Conservation (phyloP, 2,797 vertebrate genomes). For the Poeciliopsis infans region DNA sequence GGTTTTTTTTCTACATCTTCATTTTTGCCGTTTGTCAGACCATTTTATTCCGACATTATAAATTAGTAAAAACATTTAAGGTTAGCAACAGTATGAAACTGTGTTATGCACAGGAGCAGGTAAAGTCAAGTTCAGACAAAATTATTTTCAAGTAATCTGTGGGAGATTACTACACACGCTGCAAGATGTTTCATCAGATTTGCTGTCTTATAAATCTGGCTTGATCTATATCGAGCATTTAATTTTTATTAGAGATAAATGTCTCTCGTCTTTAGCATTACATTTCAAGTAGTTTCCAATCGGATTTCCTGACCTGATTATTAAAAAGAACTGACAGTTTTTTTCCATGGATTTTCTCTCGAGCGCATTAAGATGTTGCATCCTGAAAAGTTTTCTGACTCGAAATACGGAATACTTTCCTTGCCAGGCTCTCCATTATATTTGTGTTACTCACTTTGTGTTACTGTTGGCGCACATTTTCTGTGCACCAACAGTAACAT, state of each 20-base stretch:
- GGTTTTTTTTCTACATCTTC: too few species aligned
- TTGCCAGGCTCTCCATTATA: not conserved
- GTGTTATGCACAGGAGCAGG: not conserved
- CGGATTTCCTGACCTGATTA: not conserved
- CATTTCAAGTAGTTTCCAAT: not conserved
- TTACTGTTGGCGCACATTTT: too few species aligned
- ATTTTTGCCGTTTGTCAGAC: not conserved
- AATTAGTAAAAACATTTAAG: not conserved
- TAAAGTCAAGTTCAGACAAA: constrained; percentile 1
- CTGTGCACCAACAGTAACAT: not conserved
- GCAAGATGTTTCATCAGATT: not conserved
- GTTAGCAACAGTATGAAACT: not conserved
- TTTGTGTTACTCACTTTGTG: not conserved
- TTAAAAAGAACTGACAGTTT: not conserved
- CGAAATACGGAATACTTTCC: not conserved
- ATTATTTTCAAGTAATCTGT: not conserved
- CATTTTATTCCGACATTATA: not conserved
- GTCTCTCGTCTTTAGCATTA: not conserved
- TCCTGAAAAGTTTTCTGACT: not conserved
- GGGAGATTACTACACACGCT: not conserved
- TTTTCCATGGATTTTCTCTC: not conserved
- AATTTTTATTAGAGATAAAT: constrained; percentile 10
- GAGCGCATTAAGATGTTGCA: not conserved
- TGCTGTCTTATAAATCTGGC: not conserved
- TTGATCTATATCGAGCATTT: not conserved